Base-by-base conservation (phyloP, 2,797 vertebrate genomes). In the Novumbra hubbsi region DNA sequence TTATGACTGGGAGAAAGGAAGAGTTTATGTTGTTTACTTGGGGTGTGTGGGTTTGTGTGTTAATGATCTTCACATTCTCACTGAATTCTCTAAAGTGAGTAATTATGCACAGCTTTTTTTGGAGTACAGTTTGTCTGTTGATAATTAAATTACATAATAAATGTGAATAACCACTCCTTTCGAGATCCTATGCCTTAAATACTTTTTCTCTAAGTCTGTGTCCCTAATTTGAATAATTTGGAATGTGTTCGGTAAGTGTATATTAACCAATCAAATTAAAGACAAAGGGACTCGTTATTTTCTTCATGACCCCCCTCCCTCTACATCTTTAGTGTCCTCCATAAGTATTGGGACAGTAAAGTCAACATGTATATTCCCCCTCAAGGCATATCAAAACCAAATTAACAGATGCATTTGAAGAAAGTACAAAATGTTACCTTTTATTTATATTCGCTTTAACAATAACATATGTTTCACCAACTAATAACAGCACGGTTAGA, bases 1-100 rank as follows among this genome's bases (percentile, higher is more conserved):
- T 24, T 27, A 24, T 27, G 21, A 60, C 55, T 24, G 55, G 41
- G 21, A 65, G 66, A 74, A 72, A 76, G 6, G 12, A 9, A 48
- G 38, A 21, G 52, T 55, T 19, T 11, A 21, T 24, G 55, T 60
- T 55, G 55, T 60, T 60, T 14, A 60, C 21, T 60, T 21, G 55
- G 55, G 12, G 21, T 60, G 55, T 60, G 55, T 60, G 21, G 55
- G 55, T 60, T 60, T 64, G 57, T 41, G 60, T 48, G 57, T 27
- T 17, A 21, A 17, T 8, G 55, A 60, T 60, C 55, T 24, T 60
- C 55, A 24, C 55, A 60, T 24, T 24, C 55, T 60, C 55, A 11
- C 55, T 14, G 55, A 17, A 27, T 60, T 60, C 55, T 60, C 55
- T 24, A 60, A 11, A 12, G 24, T 60, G 11, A 60, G 12, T 60